phyloP scores from a whole-genome alignment of 2,888 invertebrate genomes.

The Artemia sinica region DNA sequence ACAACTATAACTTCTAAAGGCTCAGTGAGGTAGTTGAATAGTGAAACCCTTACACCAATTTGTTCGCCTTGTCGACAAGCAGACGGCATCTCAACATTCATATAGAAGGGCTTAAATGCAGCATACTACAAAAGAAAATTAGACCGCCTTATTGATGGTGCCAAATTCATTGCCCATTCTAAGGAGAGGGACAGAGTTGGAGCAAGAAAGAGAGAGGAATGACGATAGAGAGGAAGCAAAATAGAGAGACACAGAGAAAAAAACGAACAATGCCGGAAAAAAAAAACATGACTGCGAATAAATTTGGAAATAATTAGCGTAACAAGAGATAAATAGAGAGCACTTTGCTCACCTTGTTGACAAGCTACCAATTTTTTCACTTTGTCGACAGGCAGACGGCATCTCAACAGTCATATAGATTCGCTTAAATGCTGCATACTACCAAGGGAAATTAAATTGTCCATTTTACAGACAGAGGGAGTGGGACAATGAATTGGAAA shows the following conservation, averaged over 20 bases:
- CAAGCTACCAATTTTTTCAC: slow-evolving; percentile 77
- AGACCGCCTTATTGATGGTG: too few relatives aligned
- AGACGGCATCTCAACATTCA: slow-evolving; percentile 78
- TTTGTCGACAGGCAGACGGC: slow-evolving; percentile 61
- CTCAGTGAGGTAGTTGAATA: slow-evolving; percentile 80
- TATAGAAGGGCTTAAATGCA: slow-evolving; percentile 80
- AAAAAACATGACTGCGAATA: too few relatives aligned
- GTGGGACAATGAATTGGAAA: too few relatives aligned
- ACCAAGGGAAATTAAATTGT: slow-evolving; percentile 26
- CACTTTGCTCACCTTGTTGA: slow-evolving; percentile 30
- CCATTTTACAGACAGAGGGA: neutral
- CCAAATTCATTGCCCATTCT: neutral
- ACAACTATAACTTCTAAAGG: slow-evolving; percentile 71
- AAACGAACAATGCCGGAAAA: too few relatives aligned
- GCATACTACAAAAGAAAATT: slow-evolving; percentile 44
- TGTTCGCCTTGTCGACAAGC: slow-evolving; percentile 75
- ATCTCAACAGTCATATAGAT: slow-evolving; percentile 91
- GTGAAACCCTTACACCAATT: slow-evolving; percentile 71
- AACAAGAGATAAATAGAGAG: too few relatives aligned
- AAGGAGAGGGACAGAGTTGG: too few relatives aligned
- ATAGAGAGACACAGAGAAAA: too few relatives aligned
- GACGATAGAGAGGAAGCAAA: too few relatives aligned
- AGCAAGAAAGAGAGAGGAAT: too few relatives aligned
- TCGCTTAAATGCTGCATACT: slow-evolving; percentile 74
- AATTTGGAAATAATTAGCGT: too few relatives aligned